Evolutionary conservation across 2,797 vertebrate genomes (phyloP).

Genomic region (Fistularia tabacaria): DNA sequence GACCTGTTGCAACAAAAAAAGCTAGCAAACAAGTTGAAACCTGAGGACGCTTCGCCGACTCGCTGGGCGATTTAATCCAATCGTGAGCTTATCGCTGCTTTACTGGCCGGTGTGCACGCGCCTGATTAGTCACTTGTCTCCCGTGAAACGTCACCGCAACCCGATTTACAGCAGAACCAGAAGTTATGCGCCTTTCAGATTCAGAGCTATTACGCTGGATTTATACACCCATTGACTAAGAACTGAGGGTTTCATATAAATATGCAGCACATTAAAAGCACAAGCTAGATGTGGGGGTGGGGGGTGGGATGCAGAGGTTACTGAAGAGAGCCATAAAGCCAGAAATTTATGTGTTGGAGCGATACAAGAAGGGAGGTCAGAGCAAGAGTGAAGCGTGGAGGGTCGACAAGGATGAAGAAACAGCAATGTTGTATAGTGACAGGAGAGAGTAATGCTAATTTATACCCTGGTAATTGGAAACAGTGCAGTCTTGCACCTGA

Average conservation of each 20-base stretch:
- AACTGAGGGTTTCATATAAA: conserved; percentile 54
- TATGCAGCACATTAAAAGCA: conserved; percentile 45
- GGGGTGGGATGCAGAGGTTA: conserved; percentile 45
- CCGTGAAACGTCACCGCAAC: conserved; percentile 56
- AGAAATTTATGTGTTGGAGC: conserved; percentile 69
- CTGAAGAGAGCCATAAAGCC: conserved; percentile 72
- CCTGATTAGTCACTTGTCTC: conserved; percentile 42
- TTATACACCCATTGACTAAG: conserved; percentile 51
- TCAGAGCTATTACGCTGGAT: conserved; percentile 42
- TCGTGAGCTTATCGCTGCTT: conserved; percentile 42
- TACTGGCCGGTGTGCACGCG: conserved; percentile 26
- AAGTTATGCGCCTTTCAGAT: conserved; percentile 51
- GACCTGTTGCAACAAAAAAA: conserved; percentile 52
- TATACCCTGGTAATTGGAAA: conserved; percentile 79
- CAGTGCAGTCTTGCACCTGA: conserved; percentile 77
- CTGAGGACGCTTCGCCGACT: conserved; percentile 17
- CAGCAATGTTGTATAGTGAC: conserved; percentile 70
- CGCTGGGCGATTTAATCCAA: conserved; percentile 24
- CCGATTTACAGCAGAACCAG: conserved; percentile 55
- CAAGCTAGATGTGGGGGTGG: conserved; percentile 51
- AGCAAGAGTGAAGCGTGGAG: conserved; percentile 66
- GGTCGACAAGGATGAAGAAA: conserved; percentile 71
- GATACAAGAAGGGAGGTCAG: conserved; percentile 60
- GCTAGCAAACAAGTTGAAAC: conserved; percentile 34
- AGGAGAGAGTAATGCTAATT: conserved; percentile 71